Evolutionary conservation across 2,797 vertebrate genomes (phyloP).

Genomic region (Nyctibius grandis): DNA sequence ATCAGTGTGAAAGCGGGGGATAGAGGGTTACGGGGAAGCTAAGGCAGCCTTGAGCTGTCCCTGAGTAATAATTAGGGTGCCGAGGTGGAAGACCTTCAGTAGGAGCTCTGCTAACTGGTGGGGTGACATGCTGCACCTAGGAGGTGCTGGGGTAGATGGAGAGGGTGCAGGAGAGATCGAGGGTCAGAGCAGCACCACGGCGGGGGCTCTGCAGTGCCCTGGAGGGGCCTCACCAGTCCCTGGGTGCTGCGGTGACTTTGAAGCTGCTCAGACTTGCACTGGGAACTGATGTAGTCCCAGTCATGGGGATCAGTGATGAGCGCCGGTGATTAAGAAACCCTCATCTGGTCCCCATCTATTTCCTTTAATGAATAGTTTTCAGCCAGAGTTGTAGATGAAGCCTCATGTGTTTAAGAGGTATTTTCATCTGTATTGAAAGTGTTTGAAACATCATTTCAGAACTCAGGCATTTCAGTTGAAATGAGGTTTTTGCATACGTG

Average conservation of each 20-base stretch:
- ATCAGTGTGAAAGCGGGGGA: neutral
- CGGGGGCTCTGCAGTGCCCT: neutral
- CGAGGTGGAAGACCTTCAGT: neutral
- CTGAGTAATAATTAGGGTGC: rapidly evolving
- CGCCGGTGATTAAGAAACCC: neutral
- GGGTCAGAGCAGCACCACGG: rapidly evolving
- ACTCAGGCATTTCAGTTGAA: neutral
- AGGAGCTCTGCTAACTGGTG: neutral
- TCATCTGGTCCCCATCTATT: neutral
- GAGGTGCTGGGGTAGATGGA: neutral
- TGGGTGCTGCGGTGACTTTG: neutral
- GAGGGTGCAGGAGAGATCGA: neutral
- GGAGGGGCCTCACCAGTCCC: neutral
- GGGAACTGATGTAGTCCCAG: neutral
- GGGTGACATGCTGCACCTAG: neutral
- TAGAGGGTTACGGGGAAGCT: rapidly evolving
- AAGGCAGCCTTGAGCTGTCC: neutral
- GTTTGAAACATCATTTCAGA: neutral
- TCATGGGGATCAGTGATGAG: neutral
- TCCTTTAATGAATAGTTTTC: neutral
- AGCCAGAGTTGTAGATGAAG: neutral
- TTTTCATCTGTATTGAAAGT: neutral
- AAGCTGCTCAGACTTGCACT: neutral
- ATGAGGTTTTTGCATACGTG: neutral
- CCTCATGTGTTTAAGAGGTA: neutral